A percentile compares a stretch with the other conserved stretches of the same genome.
These are phyloP conservation scores for Hippolais icterina DNA, from an alignment of 2,113 vertebrate genomes.

Conservation along the genomic window DNA sequence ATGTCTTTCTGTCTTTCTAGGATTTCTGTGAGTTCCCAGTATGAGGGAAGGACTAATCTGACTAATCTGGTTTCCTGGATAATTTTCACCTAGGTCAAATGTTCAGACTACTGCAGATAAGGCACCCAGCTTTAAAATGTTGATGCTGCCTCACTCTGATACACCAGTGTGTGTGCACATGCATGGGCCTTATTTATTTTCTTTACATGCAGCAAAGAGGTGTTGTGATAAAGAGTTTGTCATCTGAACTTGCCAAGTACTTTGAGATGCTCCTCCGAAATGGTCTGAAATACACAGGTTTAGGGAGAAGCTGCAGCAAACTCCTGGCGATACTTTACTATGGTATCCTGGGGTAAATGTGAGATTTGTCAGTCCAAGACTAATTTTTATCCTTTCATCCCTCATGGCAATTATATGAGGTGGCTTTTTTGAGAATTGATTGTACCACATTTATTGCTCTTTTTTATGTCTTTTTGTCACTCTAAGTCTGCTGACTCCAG, in stretches of 20 bases:
- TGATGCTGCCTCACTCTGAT: background rate
- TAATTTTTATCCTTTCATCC: background rate
- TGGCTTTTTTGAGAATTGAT: background rate
- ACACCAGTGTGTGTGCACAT: background rate
- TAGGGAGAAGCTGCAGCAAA: background rate
- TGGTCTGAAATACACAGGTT: background rate
- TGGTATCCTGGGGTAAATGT: background rate
- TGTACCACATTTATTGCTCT: background rate
- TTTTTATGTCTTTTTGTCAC: background rate
- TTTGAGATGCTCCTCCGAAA: background rate
- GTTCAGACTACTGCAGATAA: background rate
- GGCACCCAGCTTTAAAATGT: background rate
- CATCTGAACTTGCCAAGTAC: background rate
- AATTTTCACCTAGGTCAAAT: background rate
- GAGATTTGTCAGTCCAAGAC: background rate
- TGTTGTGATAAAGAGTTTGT: background rate
- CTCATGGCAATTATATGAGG: background rate
- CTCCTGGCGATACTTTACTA: background rate
- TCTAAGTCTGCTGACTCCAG: background rate
- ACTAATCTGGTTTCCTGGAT: background rate
- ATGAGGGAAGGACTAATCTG: background rate
- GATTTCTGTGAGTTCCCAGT: background rate
- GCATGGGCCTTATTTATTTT: background rate
- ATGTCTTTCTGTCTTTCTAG: background rate
- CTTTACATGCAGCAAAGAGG: background rate